Conservation (phyloP, 2,888 invertebrate genomes). For the Eupithecia pulchellata region DNA sequence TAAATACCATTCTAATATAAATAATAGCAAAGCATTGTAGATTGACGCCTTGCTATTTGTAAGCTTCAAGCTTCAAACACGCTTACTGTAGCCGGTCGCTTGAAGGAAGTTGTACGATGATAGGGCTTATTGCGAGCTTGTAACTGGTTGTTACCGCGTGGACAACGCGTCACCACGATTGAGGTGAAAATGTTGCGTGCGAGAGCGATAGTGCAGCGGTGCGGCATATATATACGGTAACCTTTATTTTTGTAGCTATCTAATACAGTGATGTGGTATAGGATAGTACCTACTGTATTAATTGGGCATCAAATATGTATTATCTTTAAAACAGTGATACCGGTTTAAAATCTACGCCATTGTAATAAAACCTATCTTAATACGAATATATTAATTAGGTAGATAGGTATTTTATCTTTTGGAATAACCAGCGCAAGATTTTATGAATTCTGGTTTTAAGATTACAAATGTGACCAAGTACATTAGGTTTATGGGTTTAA, state of each 20-base stretch:
- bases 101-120: background rate
- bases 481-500: conserved; percentile 6
- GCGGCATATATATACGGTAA: background rate
- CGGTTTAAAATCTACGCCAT: background rate
- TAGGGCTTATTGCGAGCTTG: background rate
- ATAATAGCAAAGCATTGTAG: too few species aligned
- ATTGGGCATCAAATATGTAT: background rate
- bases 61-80: background rate
- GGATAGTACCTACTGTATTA: background rate
- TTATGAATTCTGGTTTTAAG: background rate
- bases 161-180: background rate
- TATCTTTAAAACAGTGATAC: conserved; percentile 1
- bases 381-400: conserved; percentile 16
- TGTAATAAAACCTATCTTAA: conserved; percentile 18
- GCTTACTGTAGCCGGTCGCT: background rate
- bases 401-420: conserved; percentile 14
- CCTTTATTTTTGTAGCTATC: background rate
- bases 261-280: background rate
- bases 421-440: conserved; percentile 9
- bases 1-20: too few species aligned
- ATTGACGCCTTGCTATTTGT: background rate
- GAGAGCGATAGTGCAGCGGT: background rate
- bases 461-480: background rate
- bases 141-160: background rate
- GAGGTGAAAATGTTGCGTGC: background rate